Base-by-base conservation (phyloP, 2,113 vertebrate genomes). In the Aspiorhynchus laticeps region DNA sequence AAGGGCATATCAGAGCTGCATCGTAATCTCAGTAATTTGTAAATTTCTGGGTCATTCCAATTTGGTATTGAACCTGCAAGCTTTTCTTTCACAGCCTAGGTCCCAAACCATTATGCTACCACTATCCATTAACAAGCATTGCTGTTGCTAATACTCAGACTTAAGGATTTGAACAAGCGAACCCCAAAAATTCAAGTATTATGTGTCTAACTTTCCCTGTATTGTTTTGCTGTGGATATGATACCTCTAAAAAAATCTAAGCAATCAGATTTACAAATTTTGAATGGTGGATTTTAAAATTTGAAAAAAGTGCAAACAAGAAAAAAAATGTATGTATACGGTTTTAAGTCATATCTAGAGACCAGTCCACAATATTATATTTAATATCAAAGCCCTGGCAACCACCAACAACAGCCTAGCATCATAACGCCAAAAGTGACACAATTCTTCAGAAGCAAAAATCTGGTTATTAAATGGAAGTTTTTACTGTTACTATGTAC, bases 1-100 rank as follows among this genome's bases (percentile, higher is more conserved):
- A 80, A 41, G 78, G 78, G 53, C 78, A 80, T 53, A 80, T 61
- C 56, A 80, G 78, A n/a, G 53, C 78, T 41, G 24, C 21, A 9
- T 41, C 41, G 21, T 63, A 80, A 63, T 80, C 33, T 63, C 31
- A 61, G 53, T 80, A 59, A 61, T 38, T 38, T 24, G 9, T n/a
- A 36, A 63, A 3, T 41, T 80, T 59, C 78, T 80, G 21, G 53
- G 78, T 61, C 33, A 80, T 41, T 61, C 12, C 51, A 61, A 4
- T 80, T 79, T 61, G 51, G 53, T 8, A 59, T 38, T 61, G 53
- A 61, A 80, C 21, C 2, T 24, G 26, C 76, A 56, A 56, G 9
- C 26, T 36, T 56, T 56, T 8, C 17, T 41, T 80, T n/a, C 4
- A 19, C 19, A 41, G 33, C 17, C 26, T 78, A 6, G 46, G 21